A percentile compares a stretch with the other conserved stretches of the same genome.
Evolutionary conservation across 2,797 vertebrate genomes (phyloP).

Genomic region (Acanthornis magna): DNA sequence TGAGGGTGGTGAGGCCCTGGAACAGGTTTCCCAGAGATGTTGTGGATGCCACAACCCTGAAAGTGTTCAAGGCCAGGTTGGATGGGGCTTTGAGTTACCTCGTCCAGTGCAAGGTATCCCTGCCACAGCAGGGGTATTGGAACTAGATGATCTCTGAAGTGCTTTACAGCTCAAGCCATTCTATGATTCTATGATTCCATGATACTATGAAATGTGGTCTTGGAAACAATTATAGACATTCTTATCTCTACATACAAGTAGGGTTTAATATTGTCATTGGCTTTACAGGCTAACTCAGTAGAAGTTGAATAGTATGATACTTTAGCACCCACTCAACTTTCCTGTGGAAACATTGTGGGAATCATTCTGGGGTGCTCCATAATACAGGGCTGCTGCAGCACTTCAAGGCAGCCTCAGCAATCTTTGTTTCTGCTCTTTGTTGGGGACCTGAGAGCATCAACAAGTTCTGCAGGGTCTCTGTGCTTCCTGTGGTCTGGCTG

Average conservation of each 20-base stretch:
- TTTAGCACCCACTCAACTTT: not conserved
- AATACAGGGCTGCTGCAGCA: not conserved
- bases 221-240: not conserved
- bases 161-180: not conserved
- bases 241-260: not conserved
- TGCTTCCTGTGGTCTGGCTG: not conserved
- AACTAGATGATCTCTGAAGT: not conserved
- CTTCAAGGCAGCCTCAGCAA: not conserved
- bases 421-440: not conserved
- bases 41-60: not conserved
- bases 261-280: not conserved
- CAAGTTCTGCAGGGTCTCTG: not conserved
- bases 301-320: not conserved
- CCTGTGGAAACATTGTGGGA: not conserved
- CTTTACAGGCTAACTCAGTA: not conserved
- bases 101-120: not conserved
- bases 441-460: too few relatives aligned
- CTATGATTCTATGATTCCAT: not conserved
- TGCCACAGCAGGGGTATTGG: not conserved
- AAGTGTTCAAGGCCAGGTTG: not conserved
- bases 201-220: not conserved
- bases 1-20: not conserved
- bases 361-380: accelerated
- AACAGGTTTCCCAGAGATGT: not conserved
- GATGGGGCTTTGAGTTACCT: not conserved